phyloP scores from a whole-genome alignment of 2,888 invertebrate species.

The Hirtodrosophila confusa region DNA sequence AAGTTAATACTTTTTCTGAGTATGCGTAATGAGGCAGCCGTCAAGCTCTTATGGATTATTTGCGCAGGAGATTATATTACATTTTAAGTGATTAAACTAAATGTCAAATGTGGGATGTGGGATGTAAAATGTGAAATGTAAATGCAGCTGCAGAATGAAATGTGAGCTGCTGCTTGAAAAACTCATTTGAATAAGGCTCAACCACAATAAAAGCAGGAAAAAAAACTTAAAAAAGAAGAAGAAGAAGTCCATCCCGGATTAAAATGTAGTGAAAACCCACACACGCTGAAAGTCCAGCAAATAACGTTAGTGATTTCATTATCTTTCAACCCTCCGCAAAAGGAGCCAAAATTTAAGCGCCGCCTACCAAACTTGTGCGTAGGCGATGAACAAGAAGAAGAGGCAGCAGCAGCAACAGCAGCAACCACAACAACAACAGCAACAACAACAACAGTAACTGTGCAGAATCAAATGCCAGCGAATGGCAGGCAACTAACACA shows the following conservation, averaged over 20 bases:
- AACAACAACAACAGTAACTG: conserved; percentile 25
- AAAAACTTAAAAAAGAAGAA: conserved; percentile 10
- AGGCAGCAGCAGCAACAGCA: conserved; percentile 21
- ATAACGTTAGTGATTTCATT: conserved; percentile 44
- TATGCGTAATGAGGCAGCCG: conserved; percentile 14
- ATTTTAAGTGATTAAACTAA: conserved; percentile 59
- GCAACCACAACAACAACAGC: conserved; percentile 12
- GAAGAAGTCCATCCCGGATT: not conserved
- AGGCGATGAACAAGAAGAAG: conserved; percentile 34
- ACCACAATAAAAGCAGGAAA: not conserved
- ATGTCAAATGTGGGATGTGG: conserved; percentile 7
- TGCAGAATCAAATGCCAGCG: conserved; percentile 54
- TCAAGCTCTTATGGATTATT: conserved; percentile 4
- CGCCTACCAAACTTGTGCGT: conserved; percentile 68
- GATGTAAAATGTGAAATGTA: conserved; percentile 33
- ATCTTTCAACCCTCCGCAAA: conserved; percentile 36
- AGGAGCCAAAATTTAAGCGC: conserved; percentile 58
- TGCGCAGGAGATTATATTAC: conserved; percentile 53
- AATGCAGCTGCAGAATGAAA: conserved; percentile 49
- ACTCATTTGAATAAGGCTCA: not conserved
- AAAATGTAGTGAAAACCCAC: conserved; percentile 4
- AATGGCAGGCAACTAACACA: conserved; percentile 63
- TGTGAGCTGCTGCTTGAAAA: conserved; percentile 19
- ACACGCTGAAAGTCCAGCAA: conserved; percentile 13
- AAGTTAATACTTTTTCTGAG: no score